phyloP scores from a whole-genome alignment of 2,888 invertebrate genomes.

The Laspeyria flexula region DNA sequence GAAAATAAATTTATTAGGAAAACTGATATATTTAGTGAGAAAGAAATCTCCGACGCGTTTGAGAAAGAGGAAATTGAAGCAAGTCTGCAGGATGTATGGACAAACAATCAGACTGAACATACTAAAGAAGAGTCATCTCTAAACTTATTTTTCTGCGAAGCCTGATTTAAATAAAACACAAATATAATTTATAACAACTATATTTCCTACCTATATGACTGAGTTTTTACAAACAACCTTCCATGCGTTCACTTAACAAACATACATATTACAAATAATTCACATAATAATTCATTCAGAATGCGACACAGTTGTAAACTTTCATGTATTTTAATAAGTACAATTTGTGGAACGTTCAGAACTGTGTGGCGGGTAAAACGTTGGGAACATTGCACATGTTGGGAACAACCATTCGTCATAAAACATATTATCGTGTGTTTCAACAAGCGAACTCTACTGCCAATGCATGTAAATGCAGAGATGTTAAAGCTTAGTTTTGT shows the following conservation, averaged over 20 bases:
- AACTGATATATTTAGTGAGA: conserved; percentile 54
- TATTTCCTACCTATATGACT: conserved; percentile 77
- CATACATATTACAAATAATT: conserved; percentile 57
- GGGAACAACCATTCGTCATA: conserved; percentile 42
- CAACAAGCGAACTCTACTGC: conserved; percentile 26
- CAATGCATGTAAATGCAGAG: conserved; percentile 40
- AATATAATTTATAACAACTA: conserved; percentile 67
- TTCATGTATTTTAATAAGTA: conserved; percentile 19
- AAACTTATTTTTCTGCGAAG: conserved; percentile 40
- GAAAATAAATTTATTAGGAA: conserved; percentile 35
- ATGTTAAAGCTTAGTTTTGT: conserved; percentile 34
- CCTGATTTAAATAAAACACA: conserved; percentile 59
- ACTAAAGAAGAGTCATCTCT: conserved; percentile 37
- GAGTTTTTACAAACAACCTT: conserved; percentile 57
- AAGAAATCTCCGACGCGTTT: conserved; percentile 65
- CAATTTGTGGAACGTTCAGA: conserved; percentile 26
- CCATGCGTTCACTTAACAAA: conserved; percentile 52
- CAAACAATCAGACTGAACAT: conserved; percentile 32
- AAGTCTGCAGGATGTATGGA: conserved; percentile 70
- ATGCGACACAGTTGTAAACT: conserved; percentile 46
- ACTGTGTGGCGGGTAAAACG: conserved; percentile 20
- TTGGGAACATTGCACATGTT: too few species aligned
- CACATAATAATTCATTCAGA: conserved; percentile 50
- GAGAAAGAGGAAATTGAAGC: conserved; percentile 66
- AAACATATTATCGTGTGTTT: conserved; percentile 29